A percentile compares a stretch with the other conserved stretches of the same genome.
These are phyloP conservation scores for Syngnathus typhle DNA, from an alignment of 2,113 vertebrate species.

Conservation along the genomic window DNA sequence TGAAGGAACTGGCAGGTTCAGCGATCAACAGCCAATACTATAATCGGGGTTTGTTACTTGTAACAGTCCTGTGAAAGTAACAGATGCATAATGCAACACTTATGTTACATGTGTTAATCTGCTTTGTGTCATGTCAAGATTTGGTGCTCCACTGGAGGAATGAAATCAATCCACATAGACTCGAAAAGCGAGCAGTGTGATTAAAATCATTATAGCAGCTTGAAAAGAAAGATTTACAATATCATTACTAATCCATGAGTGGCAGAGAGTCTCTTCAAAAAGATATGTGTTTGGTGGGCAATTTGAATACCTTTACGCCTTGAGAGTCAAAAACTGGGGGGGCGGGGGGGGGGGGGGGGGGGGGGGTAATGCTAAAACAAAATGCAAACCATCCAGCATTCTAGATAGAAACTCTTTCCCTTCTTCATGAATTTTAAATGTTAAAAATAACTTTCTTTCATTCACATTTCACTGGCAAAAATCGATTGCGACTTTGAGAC, in stretches of 20 bases:
- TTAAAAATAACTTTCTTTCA: constrained; percentile 19
- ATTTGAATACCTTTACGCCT: constrained; percentile 41
- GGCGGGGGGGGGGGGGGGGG: constrained; percentile 27
- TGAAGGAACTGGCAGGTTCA: neutral
- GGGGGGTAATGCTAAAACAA: constrained; percentile 31
- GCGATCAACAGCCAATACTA: constrained; percentile 41
- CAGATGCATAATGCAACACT: constrained; percentile 21
- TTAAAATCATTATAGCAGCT: constrained; percentile 6
- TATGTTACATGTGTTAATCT: constrained; percentile 34
- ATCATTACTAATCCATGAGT: constrained; percentile 15
- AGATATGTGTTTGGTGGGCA: constrained; percentile 24
- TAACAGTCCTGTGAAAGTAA: constrained; percentile 13
- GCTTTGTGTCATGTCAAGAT: constrained; percentile 34
- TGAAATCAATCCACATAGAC: constrained; percentile 12
- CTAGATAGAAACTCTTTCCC: constrained; percentile 26
- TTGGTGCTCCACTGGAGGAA: constrained; percentile 4
- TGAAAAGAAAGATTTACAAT: constrained; percentile 23
- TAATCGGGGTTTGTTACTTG: neutral
- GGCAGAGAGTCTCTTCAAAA: constrained; percentile 4
- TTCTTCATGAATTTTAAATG: constrained; percentile 24
- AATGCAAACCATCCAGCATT: constrained; percentile 29
- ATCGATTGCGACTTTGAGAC: constrained; percentile 12
- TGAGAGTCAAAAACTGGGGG: constrained; percentile 21
- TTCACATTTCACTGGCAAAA: constrained; percentile 13
- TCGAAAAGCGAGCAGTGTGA: constrained; percentile 10